Evolutionary conservation across 2,113 vertebrate genomes (phyloP), one percentile per base, ranked within the genome.

Genomic region (Propithecus coquereli): DNA sequence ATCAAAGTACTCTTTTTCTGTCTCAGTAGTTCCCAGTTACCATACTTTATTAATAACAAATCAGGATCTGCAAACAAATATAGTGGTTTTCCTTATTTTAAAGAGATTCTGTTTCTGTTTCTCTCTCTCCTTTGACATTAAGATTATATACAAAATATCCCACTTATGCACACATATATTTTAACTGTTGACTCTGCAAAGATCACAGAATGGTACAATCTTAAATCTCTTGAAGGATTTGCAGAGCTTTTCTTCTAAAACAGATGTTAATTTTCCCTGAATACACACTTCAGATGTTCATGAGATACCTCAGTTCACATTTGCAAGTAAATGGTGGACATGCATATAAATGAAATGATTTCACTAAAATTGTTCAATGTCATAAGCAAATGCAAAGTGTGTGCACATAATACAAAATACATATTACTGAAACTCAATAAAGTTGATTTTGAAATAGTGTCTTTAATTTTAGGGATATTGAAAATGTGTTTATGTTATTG

Each of bases 291-390:
- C 80, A 91, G 61, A 94, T 90, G 40, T 68, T 90, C 43, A 37
- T 61, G 68, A 74, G 20, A 47, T 61, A 73, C n/a, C 11, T 86
- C 14, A 23, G 43, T 79, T 95, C 73, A 81, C 47, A 96, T 94
- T 93, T 97, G 90, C 93, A 97, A 94, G 73, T 94, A 87, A 96
- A 96, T 95, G 95, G 66, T 95, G 70, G 88, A 87, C n/a, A 84
- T 90, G 45, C 54, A 94, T 94, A 79, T 57, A 90, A 65, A 97
- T 80, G 85, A 94, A 85, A 84, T 34, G 22, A 84, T 66, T 79
- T 96, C n/a, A 73, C 80, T 80, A 22, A 94, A 94, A 70, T 57
- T 87, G 37, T 12, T 90, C 40, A 82, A 1, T 68, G 17, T 90
- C 63, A 86, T 79, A 90, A 87, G 30, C 20, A 87, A 96, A 52